Evolutionary conservation across 2,888 invertebrate genomes (phyloP), one percentile per base, ranked within the genome.

Genomic region (Drosophila nr. perissopoda): DNA sequence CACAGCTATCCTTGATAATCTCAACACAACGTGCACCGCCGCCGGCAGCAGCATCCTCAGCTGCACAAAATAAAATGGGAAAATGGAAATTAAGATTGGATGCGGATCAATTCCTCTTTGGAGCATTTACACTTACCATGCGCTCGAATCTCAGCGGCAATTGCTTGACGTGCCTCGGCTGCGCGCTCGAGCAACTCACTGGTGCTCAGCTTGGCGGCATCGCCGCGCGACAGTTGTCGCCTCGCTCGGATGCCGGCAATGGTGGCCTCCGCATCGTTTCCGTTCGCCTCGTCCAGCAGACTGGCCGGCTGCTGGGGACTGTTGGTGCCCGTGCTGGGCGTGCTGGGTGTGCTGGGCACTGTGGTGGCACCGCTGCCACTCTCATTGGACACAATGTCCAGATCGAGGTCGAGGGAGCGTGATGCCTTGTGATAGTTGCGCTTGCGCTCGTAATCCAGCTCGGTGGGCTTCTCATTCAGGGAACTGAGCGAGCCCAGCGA

Each of bases 1-100:
- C 98, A 77, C 97, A 96, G 73, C 97, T 97, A 89, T 97, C 97
- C 92, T 96, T 96, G 68, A 91, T 69, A 65, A 92, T 89, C 76
- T 92, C 92, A 46, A 88, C 90, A 31, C 66, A 70, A 10, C 90
- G 82, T 7, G 92, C 88, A 61, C 92, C 92, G 21, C 60, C 87
- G 5, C 81, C 86, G 16, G 34, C 61, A 27, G 82, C 77, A 21
- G 86, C 82, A 70, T 92, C 92, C 77, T 93, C 93, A 67, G 87
- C 71, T 76, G 29, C 6, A 54, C 29, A 53, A 29, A 25, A 6
- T 48, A 29, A 42, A 27, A 1, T 1, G 6, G 8, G 8, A 25
- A 29, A 38, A 11, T 3, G n/a, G 2, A 48, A 21, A 42, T 56
- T 0, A 27, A 8, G 4, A 1, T 10, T 21, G 34, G n/a, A 8